Evolutionary conservation across 2,113 vertebrate species (phyloP), one percentile per base, ranked within the genome.

Genomic region (Urocitellus parryii): DNA sequence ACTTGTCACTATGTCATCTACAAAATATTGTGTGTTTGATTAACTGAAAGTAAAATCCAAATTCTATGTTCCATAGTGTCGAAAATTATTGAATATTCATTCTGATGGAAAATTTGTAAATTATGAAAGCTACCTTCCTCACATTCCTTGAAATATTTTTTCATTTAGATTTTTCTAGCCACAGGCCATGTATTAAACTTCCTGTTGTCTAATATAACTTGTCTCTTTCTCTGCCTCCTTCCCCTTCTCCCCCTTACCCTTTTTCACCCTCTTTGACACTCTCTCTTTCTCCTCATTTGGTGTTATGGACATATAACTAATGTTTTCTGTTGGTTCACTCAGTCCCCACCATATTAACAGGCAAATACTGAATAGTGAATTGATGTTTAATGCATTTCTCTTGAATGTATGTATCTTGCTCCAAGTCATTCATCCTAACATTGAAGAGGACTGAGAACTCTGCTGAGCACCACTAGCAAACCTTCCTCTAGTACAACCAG

Each of bases 361-460:
- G 51, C 56, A 83, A 73, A 34, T 82, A 27, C 32, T 37, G 67
- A 48, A 61, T 68, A 7, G 42, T 56, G 32, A 77, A 84, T 84
- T 53, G 18, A 1, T 91, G 68, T 97, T 68, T 84, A 92, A 90
- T 70, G 77, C 45, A 45, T 94, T 91, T 88, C 61, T 96, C 73
- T 82, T 72, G 29, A 79, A 93, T 51, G 87, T 63, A 2, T 80
- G 58, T 77, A 25, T 77, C 58, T 48, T 42, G 67, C 73, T 95
- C 77, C 61, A 81, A 45, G 95, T 74, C 45, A 48, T 87, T 91
- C 95, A 61, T n/a, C 63, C 67, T 78, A 42, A 90, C 91, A 61
- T 7, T 25, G 96, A 97, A 97, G 96, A 96, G 83, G 97, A 97
- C 88, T 96, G 86, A 91, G 73, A 91, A 79, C 85, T 91, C 79